Conservation (phyloP, 2,797 vertebrate genomes). For the Chelonia mydas region DNA sequence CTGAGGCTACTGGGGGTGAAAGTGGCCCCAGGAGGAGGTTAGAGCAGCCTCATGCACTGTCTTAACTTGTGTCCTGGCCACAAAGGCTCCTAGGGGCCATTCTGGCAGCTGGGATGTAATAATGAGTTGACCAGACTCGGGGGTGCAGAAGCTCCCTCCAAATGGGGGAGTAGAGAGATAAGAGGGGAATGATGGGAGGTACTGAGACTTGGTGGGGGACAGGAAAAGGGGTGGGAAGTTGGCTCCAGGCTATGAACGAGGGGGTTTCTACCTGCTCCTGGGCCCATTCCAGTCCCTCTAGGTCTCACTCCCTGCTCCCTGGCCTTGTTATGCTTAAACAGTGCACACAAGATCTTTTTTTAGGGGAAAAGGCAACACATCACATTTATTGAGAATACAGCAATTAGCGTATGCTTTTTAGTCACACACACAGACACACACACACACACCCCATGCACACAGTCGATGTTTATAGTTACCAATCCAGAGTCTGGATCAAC, state of each 20-base stretch:
- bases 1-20: not conserved
- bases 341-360: too few species aligned
- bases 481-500: too few species aligned
- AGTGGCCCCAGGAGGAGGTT: too few species aligned
- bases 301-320: too few species aligned
- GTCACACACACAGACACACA: too few species aligned
- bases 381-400: too few species aligned
- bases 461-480: too few species aligned
- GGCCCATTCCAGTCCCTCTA: not conserved
- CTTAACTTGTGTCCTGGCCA: not conserved
- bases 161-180: not conserved
- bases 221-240: not conserved
- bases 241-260: not conserved
- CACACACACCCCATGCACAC: too few species aligned
- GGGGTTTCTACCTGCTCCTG: not conserved
- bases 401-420: too few species aligned
- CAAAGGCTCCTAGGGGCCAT: not conserved
- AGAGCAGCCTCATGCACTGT: not conserved
- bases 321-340: too few species aligned
- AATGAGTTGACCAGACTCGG: too few species aligned
- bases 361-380: too few species aligned
- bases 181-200: not conserved
- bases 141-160: not conserved
- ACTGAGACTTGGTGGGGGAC: not conserved
- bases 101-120: not conserved